Base-by-base conservation (phyloP, 2,113 vertebrate genomes). In the Tursiops truncatus region DNA sequence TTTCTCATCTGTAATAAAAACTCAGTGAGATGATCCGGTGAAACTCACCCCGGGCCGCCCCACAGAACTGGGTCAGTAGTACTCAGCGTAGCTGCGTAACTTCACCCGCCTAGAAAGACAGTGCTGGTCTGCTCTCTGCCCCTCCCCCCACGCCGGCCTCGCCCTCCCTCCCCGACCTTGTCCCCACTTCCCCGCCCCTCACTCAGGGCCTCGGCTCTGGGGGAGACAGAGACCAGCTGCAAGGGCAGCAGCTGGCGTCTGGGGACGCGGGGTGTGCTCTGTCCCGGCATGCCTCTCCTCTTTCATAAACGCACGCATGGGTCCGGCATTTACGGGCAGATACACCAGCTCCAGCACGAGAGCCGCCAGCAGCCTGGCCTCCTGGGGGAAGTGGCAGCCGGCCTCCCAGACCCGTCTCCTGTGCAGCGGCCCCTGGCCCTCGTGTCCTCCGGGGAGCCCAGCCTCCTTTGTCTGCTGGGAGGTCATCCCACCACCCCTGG, bases 221-320 rank as follows among this genome's bases (percentile, higher is more conserved):
- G 31, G 28, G 68, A 44, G 6, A 79, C 44, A 26, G 0, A 7
- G n/a, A 63, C 38, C 25, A 36, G 25, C 77, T 21, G 21, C 8
- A 25, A 63, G 26, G 62, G 17, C 15, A 20, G 33, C 77, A 26
- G 63, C 36, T 31, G 41, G 62, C 0, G 0, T 18, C 20, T 8
- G 44, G 85, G 44, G 21, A 0, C 8, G 0, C 1, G 0, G 11
- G 28, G 23, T 65, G 25, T 1, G 14, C 41, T 56, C 6, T 17
- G 36, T 33, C 53, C 60, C 67, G 10, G 56, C 21, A 17, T 0
- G 0, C 60, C 41, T 4, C 13, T 18, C 47, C 74, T 63, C 31
- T 23, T 21, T 9, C 18, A 6, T 26, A 28, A 25, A 2, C 1
- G 0, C 4, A 3, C 7, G 18, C 13, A 0, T 2, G 36, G 68